Percentiles rank a stretch among this genome's conserved stretches.
Evolutionary conservation across 1,140 invertebrate genomes (phyloP).

Genomic region (Heliconius hewitsoni): DNA sequence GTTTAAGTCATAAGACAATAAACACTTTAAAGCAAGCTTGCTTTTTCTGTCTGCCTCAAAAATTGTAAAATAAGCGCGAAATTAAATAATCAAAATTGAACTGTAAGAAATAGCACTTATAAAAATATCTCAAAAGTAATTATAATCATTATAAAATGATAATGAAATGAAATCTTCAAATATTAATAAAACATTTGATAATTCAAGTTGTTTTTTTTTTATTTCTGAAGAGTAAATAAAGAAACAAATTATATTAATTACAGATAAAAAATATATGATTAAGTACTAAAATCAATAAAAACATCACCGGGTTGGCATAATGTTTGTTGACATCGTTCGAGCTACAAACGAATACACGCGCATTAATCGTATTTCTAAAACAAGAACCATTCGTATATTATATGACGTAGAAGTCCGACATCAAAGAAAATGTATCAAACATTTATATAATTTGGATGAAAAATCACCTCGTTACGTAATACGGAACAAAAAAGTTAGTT

Average conservation of each 20-base stretch:
- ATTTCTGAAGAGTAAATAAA: neutral
- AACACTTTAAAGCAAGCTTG: too few relatives aligned
- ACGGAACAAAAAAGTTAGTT: too few relatives aligned
- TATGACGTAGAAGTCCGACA: neutral
- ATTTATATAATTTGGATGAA: neutral
- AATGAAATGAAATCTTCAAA: too few relatives aligned
- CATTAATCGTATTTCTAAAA: slow-evolving; percentile 5
- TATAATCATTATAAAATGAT: too few relatives aligned
- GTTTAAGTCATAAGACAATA: too few relatives aligned
- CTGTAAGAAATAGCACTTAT: too few relatives aligned
- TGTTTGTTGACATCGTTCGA: slow-evolving; percentile 1
- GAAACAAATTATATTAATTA: neutral
- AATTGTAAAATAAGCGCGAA: too few relatives aligned
- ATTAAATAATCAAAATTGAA: too few relatives aligned
- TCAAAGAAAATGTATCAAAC: slow-evolving; percentile 3
- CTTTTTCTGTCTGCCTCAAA: too few relatives aligned
- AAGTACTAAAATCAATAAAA: slow-evolving; percentile 14
- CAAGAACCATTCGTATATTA: neutral
- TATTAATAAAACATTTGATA: too few relatives aligned
- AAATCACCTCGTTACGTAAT: neutral
- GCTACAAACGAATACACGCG: neutral
- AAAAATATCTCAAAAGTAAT: too few relatives aligned
- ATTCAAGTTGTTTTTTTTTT: too few relatives aligned
- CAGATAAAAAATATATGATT: neutral
- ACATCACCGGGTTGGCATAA: neutral